Conservation (phyloP, 2,888 invertebrate genomes). For the Drosophila acutilabella region DNA sequence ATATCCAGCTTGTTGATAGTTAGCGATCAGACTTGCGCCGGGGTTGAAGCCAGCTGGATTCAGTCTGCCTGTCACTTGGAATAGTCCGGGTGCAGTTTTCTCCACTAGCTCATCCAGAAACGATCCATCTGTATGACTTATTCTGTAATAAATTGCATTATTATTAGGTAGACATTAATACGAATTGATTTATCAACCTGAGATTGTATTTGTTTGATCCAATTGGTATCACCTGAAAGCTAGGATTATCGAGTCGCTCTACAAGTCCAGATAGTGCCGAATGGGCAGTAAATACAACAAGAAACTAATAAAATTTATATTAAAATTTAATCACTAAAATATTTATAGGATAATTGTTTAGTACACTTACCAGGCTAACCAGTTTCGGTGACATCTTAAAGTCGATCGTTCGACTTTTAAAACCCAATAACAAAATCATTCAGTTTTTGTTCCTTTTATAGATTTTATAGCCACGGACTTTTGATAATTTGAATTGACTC, state of each 20-base stretch:
- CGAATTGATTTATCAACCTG: neutral
- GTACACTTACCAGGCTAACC: constrained; percentile 19
- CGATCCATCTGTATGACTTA: constrained; percentile 16
- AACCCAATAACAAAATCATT: neutral
- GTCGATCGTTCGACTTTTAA: neutral
- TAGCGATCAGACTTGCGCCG: neutral
- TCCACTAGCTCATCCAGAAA: constrained; percentile 8
- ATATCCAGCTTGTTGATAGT: neutral
- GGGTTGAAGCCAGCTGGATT: neutral
- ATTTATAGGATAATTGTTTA: neutral
- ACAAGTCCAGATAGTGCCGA: constrained; percentile 5
- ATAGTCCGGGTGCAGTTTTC: neutral
- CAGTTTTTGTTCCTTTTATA: constrained; percentile 19
- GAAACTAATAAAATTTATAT: constrained; percentile 1
- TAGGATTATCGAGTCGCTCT: fast-evolving
- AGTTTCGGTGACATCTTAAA: constrained; percentile 12
- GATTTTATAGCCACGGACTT: neutral
- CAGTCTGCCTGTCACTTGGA: constrained; percentile 4
- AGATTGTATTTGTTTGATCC: neutral
- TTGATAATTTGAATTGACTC: constrained; percentile 35
- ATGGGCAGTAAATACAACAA: constrained; percentile 4
- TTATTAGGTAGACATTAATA: neutral
- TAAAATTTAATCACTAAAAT: neutral
- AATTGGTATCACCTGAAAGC: neutral
- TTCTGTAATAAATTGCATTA: neutral